Evolutionary conservation across 1,140 invertebrate species (phyloP), one percentile per base, ranked within the genome.

Genomic region (Saxidomus purpurata): DNA sequence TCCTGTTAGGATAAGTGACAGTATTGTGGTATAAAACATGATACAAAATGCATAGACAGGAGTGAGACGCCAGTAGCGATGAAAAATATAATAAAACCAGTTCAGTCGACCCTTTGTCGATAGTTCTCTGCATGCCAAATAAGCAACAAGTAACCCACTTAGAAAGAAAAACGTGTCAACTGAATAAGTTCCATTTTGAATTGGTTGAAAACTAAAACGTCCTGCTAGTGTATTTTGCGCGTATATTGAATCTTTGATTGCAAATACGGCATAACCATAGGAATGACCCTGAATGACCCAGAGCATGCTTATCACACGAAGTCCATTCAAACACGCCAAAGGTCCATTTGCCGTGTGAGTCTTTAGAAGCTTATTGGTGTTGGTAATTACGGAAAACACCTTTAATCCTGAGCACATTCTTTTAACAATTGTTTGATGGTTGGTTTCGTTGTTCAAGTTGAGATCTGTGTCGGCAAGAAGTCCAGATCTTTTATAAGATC

Each of bases 111-210:
- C 82, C 9, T 47, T 22, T 47, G 28, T 22, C 28, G 61, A 25
- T 13, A 69, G 25, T 49, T 71, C 67, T n/a, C 34, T 84, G 3
- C 69, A 31, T 36, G 82, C 40, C 22, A 84, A n/a, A 19, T 84
- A 84, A 17, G 55, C 34, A 17, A 84, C 82, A 22, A 84, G 28
- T 17, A 84, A 36, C n/a, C 82, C 82, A 49, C 82, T 84, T 28
- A 84, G 63, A 38, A 84, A 84, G 47, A 84, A 84, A 38, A 84
- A 84, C n/a, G 82, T 47, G 43, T 84, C 82, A 15, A 84, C 82
- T 25, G 82, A 84, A 47, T 28, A 84, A 15, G 82, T 69, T 28
- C 36, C 82, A 71, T 84, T 84, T 34, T 22, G 13, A 71, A 84
- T 84, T 0, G 82, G n/a, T 71, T 84, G 82, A 59, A 84, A 84